Evolutionary conservation across 2,888 invertebrate genomes (phyloP).

Genomic region (Hypsopygia costalis): DNA sequence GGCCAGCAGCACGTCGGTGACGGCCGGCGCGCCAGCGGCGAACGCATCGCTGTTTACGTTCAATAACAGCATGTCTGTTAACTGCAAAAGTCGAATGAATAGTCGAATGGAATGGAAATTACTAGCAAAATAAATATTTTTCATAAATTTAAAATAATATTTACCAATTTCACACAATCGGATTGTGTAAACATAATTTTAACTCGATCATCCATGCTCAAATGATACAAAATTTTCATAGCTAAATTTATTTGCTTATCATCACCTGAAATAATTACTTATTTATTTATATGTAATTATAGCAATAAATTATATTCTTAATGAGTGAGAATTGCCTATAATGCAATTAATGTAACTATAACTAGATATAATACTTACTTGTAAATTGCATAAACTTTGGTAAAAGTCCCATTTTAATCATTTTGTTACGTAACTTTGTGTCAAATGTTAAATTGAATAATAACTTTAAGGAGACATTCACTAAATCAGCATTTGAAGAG

Average conservation of each 20-base stretch:
- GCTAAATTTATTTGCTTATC: constrained; percentile 89
- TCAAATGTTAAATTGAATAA: constrained; percentile 98
- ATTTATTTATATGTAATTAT: too few relatives aligned
- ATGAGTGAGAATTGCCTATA: too few relatives aligned
- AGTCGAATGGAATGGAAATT: too few relatives aligned
- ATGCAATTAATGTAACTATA: too few relatives aligned
- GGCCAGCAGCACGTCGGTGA: constrained; percentile 90
- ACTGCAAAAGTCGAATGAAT: too few relatives aligned
- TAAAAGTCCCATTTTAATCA: constrained; percentile 93
- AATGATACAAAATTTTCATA: constrained; percentile 92
- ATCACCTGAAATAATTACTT: constrained; percentile 85
- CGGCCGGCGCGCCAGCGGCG: constrained; percentile 75
- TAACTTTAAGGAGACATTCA: constrained; percentile 92
- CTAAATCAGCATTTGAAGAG: constrained; percentile 83
- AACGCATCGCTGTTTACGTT: constrained; percentile 89
- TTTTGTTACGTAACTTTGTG: constrained; percentile 89
- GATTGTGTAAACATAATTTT: constrained; percentile 96
- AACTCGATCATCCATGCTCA: constrained; percentile 96
- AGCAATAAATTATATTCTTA: background rate
- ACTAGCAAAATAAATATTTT: too few relatives aligned
- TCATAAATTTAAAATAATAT: constrained; percentile 17
- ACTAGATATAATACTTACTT: constrained; percentile 75
- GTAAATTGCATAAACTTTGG: constrained; percentile 94
- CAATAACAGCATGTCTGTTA: constrained; percentile 88
- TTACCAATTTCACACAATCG: constrained; percentile 93